Evolutionary conservation across 2,113 vertebrate species (phyloP), one percentile per base, ranked within the genome.

Genomic region (Eclectus roratus): DNA sequence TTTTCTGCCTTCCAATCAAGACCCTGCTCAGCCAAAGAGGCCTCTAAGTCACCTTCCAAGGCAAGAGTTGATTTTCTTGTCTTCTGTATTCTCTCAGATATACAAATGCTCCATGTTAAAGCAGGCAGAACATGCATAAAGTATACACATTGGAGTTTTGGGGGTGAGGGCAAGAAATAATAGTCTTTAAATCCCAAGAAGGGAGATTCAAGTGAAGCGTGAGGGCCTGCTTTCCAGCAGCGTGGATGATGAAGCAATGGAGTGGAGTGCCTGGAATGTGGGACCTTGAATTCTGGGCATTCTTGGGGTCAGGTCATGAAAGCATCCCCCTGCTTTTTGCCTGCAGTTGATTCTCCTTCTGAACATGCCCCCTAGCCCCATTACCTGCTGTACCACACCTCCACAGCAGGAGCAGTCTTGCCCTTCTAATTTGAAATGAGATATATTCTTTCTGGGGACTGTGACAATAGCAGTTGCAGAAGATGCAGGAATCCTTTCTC

Each of bases 71-170:
- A n/a, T 5, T 80, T 70, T 70, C 56, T 66, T 29, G 47, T 70
- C 31, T 69, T 80, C 53, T 35, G 12, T 43, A 14, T 13, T 71
- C 29, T 74, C 24, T 46, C 44, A 44, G 50, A 72, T 84, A 55
- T 37, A 31, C 13, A 71, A 91, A 46, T 4, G 10, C 15, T 85
- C 35, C 63, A 15, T 2, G 3, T 53, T 33, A 64, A 71, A 83
- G 47, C 44, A 65, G 39, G 9, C 18, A 60, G 17, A 44, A 3
- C 24, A 29, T 29, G 25, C 2, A 13, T 24, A 52, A 77, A 68
- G 5, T 18, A 29, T 7, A 27, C 11, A 43, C 13, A n/a, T 3
- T 4, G 3, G 43, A 17, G 31, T 7, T 13, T 56, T 15, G 0
- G 0, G 31, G 6, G 4, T 50, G 71, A 41, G 11, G 35, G 13